Conservation (phyloP, 2,888 invertebrate genomes). For the Cyrtodaria siliqua region DNA sequence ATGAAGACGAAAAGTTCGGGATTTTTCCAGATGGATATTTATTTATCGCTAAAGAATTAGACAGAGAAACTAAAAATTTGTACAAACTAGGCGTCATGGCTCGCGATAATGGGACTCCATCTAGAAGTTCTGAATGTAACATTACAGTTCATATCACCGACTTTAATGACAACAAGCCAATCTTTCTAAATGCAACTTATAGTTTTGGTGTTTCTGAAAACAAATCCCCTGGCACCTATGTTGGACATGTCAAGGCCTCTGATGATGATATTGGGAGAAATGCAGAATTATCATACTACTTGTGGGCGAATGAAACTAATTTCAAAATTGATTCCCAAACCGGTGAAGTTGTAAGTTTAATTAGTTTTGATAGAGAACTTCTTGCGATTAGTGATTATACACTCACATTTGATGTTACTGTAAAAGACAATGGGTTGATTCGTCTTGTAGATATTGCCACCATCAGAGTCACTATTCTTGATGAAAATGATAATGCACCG, state of each 20-base stretch:
- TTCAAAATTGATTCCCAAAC: conserved; percentile 97
- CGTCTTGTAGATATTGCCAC: conserved; percentile 70
- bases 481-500: conserved; percentile 89
- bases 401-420: conserved; percentile 76
- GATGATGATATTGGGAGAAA: conserved; percentile 96
- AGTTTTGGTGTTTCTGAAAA: conserved; percentile 79
- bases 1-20: conserved; percentile 94
- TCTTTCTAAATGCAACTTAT: conserved; percentile 89
- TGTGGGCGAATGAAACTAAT: conserved; percentile 87
- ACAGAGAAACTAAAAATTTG: conserved; percentile 96
- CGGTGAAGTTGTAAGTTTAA: conserved; percentile 96
- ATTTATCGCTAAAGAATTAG: conserved; percentile 94
- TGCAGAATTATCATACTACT: conserved; percentile 95
- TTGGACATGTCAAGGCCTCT: conserved; percentile 87
- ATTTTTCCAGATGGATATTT: conserved; percentile 97
- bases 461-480: conserved; percentile 76
- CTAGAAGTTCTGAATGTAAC: conserved; percentile 91
- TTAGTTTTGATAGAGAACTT: conserved; percentile 87
- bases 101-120: conserved; percentile 89
- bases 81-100: conserved; percentile 95
- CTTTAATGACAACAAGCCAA: conserved; percentile 85
- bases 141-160: conserved; percentile 93
- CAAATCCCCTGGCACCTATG: conserved; percentile 67
- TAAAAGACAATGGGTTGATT: conserved; percentile 75
- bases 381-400: conserved; percentile 69